phyloP scores from a whole-genome alignment of 2,888 invertebrate species.

The Harpagoxenus sublaevis region DNA sequence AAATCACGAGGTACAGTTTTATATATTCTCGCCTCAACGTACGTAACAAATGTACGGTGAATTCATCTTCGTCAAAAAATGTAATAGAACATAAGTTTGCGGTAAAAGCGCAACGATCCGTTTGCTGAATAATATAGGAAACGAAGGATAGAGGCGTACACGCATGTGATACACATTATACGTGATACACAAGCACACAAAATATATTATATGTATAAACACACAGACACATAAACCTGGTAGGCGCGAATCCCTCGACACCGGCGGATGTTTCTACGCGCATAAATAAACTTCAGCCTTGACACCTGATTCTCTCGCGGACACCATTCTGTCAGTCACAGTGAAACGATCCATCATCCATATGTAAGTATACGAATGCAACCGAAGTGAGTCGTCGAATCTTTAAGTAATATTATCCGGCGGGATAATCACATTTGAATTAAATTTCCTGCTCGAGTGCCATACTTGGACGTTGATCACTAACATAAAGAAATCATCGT shows the following conservation, averaged over 20 bases:
- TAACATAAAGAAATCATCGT: neutral
- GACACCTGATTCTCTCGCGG: constrained; percentile 71
- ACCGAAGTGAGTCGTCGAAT: constrained; percentile 9
- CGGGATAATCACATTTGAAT: constrained; percentile 1
- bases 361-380: constrained; percentile 11
- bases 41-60: neutral
- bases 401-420: constrained; percentile 16
- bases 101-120: constrained; percentile 14
- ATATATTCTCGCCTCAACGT: neutral
- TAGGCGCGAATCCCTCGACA: constrained; percentile 23
- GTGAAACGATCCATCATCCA: constrained; percentile 66
- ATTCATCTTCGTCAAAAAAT: neutral
- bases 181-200: neutral
- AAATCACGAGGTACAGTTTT: neutral
- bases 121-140: constrained; percentile 13
- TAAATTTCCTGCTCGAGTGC: neutral
- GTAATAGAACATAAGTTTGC: neutral
- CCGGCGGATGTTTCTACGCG: neutral
- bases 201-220: too few relatives aligned
- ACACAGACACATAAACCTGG: neutral
- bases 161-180: neutral
- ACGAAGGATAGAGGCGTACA: neutral
- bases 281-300: constrained; percentile 76
- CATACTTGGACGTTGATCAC: neutral
- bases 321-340: constrained; percentile 62